Percentiles rank a stretch among this genome's conserved stretches.
Evolutionary conservation across 2,888 invertebrate species (phyloP).

Genomic region (Pachymerium ferrugineum): DNA sequence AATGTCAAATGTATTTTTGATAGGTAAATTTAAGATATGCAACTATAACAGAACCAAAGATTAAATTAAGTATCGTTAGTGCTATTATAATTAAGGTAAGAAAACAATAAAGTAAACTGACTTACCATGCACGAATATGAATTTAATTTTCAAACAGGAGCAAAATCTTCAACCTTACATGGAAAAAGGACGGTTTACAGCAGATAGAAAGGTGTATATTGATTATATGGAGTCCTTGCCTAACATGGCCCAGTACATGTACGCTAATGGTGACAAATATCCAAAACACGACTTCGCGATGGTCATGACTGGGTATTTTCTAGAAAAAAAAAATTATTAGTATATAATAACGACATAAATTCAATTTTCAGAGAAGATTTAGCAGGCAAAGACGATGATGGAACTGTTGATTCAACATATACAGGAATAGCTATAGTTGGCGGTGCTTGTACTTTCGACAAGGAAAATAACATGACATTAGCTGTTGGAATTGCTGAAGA

Average conservation of each 20-base stretch:
- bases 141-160: background rate
- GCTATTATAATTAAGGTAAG: background rate
- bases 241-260: background rate
- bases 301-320: background rate
- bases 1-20: background rate
- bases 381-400: background rate
- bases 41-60: background rate
- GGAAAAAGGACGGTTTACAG: background rate
- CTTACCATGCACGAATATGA: no score
- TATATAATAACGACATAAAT: no score
- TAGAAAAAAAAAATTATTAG: no score
- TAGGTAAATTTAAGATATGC: background rate
- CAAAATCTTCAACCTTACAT: background rate
- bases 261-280: background rate
- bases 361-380: background rate
- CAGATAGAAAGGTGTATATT: background rate
- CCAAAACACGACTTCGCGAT: background rate
- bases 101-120: no score
- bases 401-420: background rate
- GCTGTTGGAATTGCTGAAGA: conserved; percentile 20
- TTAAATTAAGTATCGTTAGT: background rate
- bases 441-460: conserved; percentile 3
- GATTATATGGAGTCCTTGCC: background rate
- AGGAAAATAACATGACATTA: background rate
- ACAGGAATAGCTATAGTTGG: background rate